A percentile compares a stretch with the other conserved stretches of the same genome.
phyloP scores from a whole-genome alignment of 2,888 invertebrate species.

The Chrysolina oricalcia region DNA sequence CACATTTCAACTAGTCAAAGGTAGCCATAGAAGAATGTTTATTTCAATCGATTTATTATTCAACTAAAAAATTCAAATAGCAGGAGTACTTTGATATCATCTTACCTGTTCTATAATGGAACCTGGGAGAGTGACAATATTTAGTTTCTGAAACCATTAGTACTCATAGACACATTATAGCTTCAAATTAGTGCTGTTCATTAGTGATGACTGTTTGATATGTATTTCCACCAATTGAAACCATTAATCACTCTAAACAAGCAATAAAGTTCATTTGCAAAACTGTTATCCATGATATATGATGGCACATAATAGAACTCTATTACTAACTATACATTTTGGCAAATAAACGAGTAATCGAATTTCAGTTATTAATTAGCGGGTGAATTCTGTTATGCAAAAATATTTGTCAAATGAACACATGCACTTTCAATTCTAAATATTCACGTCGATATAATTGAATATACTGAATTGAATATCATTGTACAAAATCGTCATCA shows the following conservation, averaged over 20 bases:
- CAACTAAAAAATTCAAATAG: too few species aligned
- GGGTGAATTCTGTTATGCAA: not conserved
- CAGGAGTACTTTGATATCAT: too few species aligned
- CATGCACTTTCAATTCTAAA: not conserved
- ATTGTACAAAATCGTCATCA: too few species aligned
- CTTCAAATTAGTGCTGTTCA: not conserved
- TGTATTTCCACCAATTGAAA: not conserved
- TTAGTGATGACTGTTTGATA: not conserved
- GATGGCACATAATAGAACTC: not conserved
- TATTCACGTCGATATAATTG: too few species aligned
- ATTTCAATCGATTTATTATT: too few species aligned
- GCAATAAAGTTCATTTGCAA: slow-evolving; percentile 1
- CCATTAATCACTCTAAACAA: not conserved
- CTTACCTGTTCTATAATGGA: too few species aligned
- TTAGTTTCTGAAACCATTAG: too few species aligned
- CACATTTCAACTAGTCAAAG: too few species aligned
- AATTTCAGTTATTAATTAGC: not conserved
- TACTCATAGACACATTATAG: not conserved
- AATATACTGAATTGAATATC: too few species aligned
- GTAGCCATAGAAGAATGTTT: too few species aligned
- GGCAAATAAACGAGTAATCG: not conserved
- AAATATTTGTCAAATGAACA: not conserved
- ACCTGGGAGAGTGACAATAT: too few species aligned
- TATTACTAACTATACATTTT: not conserved
- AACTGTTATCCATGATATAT: not conserved